Percentiles rank a stretch among this genome's conserved stretches.
phyloP scores from a whole-genome alignment of 2,113 vertebrate genomes.

The Emydocephalus ijimae region DNA sequence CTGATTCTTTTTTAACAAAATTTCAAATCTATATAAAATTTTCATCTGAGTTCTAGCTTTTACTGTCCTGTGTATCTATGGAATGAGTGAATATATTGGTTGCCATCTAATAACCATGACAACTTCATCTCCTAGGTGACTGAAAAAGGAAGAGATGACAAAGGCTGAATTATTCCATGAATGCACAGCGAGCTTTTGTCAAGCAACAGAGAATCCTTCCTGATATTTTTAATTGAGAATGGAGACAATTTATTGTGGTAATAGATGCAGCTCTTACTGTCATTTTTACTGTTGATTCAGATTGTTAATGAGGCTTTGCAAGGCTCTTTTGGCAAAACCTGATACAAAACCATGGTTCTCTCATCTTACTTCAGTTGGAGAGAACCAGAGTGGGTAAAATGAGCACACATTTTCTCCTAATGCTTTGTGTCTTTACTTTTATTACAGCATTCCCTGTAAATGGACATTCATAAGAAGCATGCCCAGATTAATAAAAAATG shows the following conservation, averaged over 20 bases:
- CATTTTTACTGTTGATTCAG: neutral
- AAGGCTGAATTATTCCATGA: neutral
- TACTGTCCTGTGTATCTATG: neutral
- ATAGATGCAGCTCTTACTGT: rapidly evolving
- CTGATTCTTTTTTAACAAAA: neutral
- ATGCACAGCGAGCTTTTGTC: neutral
- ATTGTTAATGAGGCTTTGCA: rapidly evolving
- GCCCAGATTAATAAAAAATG: neutral
- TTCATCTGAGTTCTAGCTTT: neutral
- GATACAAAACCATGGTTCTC: neutral
- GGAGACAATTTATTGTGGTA: neutral
- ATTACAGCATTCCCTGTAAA: neutral
- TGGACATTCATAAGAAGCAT: neutral
- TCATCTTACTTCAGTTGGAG: neutral
- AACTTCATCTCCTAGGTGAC: neutral
- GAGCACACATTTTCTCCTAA: neutral
- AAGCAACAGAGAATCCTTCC: neutral
- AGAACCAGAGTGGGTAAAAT: neutral
- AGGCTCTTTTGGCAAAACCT: neutral
- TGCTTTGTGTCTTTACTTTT: neutral
- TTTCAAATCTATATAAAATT: neutral
- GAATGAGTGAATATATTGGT: neutral
- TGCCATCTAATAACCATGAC: neutral
- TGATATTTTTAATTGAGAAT: slow-evolving; percentile 4
- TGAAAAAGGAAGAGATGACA: neutral